These are phyloP conservation scores for Drosophila persimilis DNA, from an alignment of 1,140 invertebrate genomes.

Conservation along the genomic window DNA sequence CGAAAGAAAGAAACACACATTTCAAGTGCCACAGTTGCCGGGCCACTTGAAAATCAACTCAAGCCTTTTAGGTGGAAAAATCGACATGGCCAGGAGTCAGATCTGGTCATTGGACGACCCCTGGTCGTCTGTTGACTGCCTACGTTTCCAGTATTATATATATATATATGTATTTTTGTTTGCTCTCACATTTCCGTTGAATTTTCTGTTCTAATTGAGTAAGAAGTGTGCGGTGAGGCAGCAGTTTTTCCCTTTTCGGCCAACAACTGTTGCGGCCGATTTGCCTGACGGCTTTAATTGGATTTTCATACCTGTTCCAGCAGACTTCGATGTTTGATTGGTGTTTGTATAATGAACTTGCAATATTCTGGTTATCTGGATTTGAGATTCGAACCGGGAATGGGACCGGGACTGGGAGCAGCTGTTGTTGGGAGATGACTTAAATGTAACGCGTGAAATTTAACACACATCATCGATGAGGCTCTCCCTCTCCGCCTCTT, in stretches of 20 bases:
- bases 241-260: slow-evolving; percentile 67
- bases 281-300: slow-evolving; percentile 73
- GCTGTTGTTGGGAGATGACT: slow-evolving; percentile 34
- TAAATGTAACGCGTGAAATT: slow-evolving; percentile 76
- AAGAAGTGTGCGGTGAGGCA: slow-evolving; percentile 74
- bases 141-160: slow-evolving; percentile 18
- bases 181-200: slow-evolving; percentile 62
- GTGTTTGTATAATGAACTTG: slow-evolving; percentile 80
- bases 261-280: slow-evolving; percentile 65
- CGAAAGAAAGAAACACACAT: slow-evolving; percentile 59
- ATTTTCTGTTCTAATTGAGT: slow-evolving; percentile 82
- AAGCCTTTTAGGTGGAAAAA: slow-evolving; percentile 77
- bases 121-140: slow-evolving; percentile 21
- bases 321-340: slow-evolving; percentile 63
- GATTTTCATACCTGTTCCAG: slow-evolving; percentile 73
- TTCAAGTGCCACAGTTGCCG: slow-evolving; percentile 58
- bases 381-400: slow-evolving; percentile 18
- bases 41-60: slow-evolving; percentile 74
- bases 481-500: slow-evolving; percentile 2
- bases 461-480: slow-evolving; percentile 67
- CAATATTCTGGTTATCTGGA: slow-evolving; percentile 64
- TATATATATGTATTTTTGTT: slow-evolving; percentile 54
- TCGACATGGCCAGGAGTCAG: slow-evolving; percentile 68
- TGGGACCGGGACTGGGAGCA: slow-evolving; percentile 11
- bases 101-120: slow-evolving; percentile 1